Evolutionary conservation across 2,888 invertebrate genomes (phyloP).

Genomic region (Coelogynopora nodosa): DNA sequence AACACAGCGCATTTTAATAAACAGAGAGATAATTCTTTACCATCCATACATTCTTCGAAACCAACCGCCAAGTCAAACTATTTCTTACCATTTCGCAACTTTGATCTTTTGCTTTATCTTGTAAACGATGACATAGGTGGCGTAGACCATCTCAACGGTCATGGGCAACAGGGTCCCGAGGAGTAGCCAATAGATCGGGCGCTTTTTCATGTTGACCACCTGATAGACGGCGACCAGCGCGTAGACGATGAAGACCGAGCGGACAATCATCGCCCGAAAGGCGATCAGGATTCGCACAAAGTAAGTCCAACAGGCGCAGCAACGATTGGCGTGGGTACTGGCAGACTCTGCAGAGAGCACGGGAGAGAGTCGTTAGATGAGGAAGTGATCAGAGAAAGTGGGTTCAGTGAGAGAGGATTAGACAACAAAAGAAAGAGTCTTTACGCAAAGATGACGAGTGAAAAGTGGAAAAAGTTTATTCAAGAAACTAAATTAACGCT

Average conservation of each 20-base stretch:
- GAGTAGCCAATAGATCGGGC: not conserved
- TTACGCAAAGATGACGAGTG: too few species aligned
- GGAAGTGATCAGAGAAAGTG: too few species aligned
- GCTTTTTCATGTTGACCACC: not conserved
- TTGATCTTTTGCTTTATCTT: not conserved
- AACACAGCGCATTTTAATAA: too few species aligned
- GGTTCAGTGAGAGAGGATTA: too few species aligned
- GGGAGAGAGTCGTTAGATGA: too few species aligned
- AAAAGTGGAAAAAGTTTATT: too few species aligned
- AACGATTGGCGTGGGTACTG: not conserved
- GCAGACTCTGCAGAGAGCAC: too few species aligned
- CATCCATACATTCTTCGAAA: too few species aligned
- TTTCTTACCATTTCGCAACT: not conserved
- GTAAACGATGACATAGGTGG: not conserved
- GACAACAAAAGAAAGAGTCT: too few species aligned
- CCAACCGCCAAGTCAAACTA: too few species aligned
- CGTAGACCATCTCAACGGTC: not conserved
- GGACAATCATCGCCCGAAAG: conserved; percentile 12
- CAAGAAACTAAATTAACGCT: too few species aligned
- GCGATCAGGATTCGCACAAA: not conserved
- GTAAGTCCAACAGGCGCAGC: conserved; percentile 13
- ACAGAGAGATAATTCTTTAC: too few species aligned
- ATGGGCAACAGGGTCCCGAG: not conserved
- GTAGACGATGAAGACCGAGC: not conserved
- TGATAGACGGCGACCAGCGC: not conserved